Conservation (phyloP, 2,113 vertebrate genomes). For the Sialia sialis region DNA sequence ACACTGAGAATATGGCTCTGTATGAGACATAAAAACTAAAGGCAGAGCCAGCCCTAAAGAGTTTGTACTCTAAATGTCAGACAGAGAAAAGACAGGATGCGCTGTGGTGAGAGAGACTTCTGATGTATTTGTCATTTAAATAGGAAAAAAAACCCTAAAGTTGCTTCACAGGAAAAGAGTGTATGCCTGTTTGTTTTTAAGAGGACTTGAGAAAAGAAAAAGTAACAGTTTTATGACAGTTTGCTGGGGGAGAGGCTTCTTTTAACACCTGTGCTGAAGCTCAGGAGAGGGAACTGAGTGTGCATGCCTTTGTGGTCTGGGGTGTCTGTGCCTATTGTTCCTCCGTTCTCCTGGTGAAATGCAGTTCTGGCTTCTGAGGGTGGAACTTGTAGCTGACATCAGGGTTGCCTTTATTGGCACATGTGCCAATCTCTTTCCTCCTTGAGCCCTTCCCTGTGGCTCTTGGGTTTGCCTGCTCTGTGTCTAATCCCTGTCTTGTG, state of each 20-base stretch:
- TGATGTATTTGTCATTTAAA: constrained; percentile 50
- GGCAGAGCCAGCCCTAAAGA: constrained; percentile 9
- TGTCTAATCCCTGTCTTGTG: background rate
- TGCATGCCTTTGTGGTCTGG: background rate
- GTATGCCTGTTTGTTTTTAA: background rate
- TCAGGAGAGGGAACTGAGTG: background rate
- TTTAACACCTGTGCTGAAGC: constrained; percentile 16
- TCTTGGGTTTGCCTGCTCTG: background rate
- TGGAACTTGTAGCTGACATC: background rate
- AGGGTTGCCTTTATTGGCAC: background rate
- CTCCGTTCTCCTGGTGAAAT: background rate
- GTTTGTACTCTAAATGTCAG: constrained; percentile 54
- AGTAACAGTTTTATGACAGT: constrained; percentile 42
- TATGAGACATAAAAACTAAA: background rate
- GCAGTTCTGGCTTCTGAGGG: background rate
- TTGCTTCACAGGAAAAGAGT: constrained; percentile 38
- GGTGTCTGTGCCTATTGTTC: background rate
- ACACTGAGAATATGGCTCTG: background rate
- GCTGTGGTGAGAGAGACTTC: constrained; percentile 25
- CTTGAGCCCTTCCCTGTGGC: background rate
- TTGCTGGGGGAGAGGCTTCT: constrained; percentile 27
- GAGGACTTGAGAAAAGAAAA: constrained; percentile 10
- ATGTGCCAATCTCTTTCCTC: background rate
- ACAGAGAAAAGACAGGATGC: constrained; percentile 54
- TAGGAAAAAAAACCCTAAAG: constrained; percentile 15